These are phyloP conservation scores for Danaus melanippus DNA, from an alignment of 1,140 invertebrate species.

Conservation along the genomic window DNA sequence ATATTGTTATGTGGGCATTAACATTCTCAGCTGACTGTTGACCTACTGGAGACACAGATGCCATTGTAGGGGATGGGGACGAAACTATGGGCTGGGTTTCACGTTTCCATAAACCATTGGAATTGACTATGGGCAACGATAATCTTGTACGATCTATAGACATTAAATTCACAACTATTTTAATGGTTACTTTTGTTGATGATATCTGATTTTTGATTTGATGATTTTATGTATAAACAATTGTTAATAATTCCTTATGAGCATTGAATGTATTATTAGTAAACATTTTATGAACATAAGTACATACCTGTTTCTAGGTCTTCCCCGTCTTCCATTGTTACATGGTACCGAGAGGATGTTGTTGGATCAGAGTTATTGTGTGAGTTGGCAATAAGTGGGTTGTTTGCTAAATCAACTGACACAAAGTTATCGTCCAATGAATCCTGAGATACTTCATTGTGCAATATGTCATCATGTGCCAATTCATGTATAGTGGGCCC, in stretches of 20 bases:
- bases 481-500: slow-evolving; percentile 69
- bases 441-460: slow-evolving; percentile 49
- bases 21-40: slow-evolving; percentile 30
- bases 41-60: slow-evolving; percentile 33
- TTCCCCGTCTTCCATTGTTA: slow-evolving; percentile 62
- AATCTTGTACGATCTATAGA: slow-evolving; percentile 38
- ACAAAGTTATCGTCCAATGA: slow-evolving; percentile 40
- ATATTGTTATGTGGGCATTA: slow-evolving; percentile 28
- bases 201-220: no score
- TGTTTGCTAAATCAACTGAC: slow-evolving; percentile 34
- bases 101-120: slow-evolving; percentile 29
- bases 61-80: slow-evolving; percentile 44
- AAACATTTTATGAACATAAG: slow-evolving; percentile 4
- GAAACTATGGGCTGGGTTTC: slow-evolving; percentile 37
- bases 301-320: slow-evolving; percentile 46
- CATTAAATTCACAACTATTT: slow-evolving; percentile 12
- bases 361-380: slow-evolving; percentile 31
- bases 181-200: no score
- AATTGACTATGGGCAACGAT: slow-evolving; percentile 26
- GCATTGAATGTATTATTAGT: background rate
- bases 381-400: slow-evolving; percentile 17
- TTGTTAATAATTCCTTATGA: no score
- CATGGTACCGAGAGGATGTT: slow-evolving; percentile 45
- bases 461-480: slow-evolving; percentile 55
- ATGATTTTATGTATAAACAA: no score